phyloP scores from a whole-genome alignment of 2,113 vertebrate species.

The Anser brachyrhynchus region DNA sequence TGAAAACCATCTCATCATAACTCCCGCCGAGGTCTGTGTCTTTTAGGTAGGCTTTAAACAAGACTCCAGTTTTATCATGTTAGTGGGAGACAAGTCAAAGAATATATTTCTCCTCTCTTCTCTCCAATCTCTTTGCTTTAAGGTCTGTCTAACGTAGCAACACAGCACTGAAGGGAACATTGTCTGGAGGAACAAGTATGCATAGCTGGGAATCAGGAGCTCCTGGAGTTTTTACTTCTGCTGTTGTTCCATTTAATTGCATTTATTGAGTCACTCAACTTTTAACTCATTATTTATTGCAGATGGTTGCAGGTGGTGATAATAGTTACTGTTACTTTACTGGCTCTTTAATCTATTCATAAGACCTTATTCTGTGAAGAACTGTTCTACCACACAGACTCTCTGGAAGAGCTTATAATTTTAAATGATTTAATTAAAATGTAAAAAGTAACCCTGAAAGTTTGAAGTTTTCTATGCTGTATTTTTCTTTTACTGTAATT shows the following conservation, averaged over 20 bases:
- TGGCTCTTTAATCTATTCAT: background rate
- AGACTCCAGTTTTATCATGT: background rate
- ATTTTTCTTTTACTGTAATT: background rate
- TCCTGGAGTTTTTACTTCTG: background rate
- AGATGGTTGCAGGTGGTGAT: background rate
- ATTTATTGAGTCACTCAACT: background rate
- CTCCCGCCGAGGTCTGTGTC: background rate
- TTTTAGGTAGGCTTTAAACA: background rate
- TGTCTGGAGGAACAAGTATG: background rate
- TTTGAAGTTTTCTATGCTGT: background rate
- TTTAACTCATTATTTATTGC: background rate
- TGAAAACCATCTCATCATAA: background rate
- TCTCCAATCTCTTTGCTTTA: background rate
- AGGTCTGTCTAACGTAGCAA: background rate
- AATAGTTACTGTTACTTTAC: background rate
- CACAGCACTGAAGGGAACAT: background rate
- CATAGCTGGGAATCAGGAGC: background rate
- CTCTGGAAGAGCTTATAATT: background rate
- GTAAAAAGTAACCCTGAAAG: background rate
- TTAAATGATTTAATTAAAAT: too few species aligned
- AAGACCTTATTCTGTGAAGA: background rate
- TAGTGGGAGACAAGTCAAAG: background rate
- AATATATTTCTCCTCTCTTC: background rate
- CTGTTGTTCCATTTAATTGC: background rate
- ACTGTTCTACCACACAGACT: background rate